phyloP scores from a whole-genome alignment of 2,888 invertebrate genomes.

The Limnephilus auricula region DNA sequence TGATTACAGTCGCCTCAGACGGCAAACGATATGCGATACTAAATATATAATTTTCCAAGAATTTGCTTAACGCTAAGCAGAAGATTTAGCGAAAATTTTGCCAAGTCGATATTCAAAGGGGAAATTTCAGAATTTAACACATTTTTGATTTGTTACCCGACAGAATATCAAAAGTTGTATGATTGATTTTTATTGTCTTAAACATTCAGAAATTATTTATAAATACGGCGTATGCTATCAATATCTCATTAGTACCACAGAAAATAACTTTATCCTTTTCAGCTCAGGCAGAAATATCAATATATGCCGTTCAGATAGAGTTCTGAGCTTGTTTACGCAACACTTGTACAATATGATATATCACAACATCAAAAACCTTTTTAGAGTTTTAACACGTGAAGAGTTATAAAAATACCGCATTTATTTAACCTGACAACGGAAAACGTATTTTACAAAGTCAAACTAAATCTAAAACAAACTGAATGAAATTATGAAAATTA shows the following conservation, averaged over 20 bases:
- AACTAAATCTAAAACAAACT: neutral
- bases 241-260: neutral
- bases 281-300: neutral
- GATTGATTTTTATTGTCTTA: neutral
- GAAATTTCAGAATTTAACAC: neutral
- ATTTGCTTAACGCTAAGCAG: neutral
- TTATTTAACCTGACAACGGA: neutral
- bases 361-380: neutral
- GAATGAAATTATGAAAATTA: too few species aligned
- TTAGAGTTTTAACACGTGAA: neutral
- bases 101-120: neutral
- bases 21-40: constrained; percentile 1
- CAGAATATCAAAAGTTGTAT: neutral
- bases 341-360: neutral
- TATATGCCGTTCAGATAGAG: neutral
- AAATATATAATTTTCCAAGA: neutral
- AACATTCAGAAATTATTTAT: neutral
- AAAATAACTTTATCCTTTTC: neutral
- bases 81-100: too few species aligned
- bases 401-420: neutral
- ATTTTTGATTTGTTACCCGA: neutral
- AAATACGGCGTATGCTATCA: neutral
- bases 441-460: neutral
- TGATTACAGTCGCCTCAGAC: constrained; percentile 7
- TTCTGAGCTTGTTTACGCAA: neutral